phyloP scores from a whole-genome alignment of 1,140 invertebrate species.

The Drosophila baimaii region DNA sequence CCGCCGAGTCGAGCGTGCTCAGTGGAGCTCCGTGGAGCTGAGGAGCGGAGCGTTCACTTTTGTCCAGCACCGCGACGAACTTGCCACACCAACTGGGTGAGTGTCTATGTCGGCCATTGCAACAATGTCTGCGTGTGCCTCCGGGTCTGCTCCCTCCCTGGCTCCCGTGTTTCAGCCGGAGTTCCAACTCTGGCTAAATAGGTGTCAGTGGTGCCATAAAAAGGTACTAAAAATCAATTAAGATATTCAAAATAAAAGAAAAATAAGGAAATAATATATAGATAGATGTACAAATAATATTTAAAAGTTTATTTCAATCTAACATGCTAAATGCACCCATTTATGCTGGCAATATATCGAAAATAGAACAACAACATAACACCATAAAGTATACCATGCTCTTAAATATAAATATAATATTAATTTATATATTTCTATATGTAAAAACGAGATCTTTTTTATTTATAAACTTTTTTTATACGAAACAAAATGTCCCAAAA shows the following conservation, averaged over 20 bases:
- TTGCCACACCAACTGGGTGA: constrained; percentile 72
- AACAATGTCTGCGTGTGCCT: constrained; percentile 11
- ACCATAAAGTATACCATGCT: background rate
- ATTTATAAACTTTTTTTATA: background rate
- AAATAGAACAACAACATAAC: background rate
- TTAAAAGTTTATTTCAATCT: too few relatives aligned
- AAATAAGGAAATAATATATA: too few relatives aligned
- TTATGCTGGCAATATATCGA: too few relatives aligned
- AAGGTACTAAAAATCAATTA: background rate
- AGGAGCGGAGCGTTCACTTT: constrained; percentile 68
- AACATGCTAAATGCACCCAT: too few relatives aligned
- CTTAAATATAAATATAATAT: background rate
- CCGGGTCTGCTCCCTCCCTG: background rate
- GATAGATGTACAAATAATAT: too few relatives aligned
- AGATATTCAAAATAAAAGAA: too few relatives aligned
- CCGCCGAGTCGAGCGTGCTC: constrained; percentile 9
- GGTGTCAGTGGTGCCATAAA: background rate
- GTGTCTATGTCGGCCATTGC: constrained; percentile 72
- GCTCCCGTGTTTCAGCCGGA: background rate
- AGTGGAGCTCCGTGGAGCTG: constrained; percentile 7
- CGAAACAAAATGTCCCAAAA: background rate
- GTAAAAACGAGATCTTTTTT: background rate
- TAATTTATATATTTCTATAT: background rate
- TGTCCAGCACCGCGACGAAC: constrained; percentile 62
- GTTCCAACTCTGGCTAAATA: background rate